phyloP scores from a whole-genome alignment of 2,113 vertebrate species.

The Fregata magnificens region DNA sequence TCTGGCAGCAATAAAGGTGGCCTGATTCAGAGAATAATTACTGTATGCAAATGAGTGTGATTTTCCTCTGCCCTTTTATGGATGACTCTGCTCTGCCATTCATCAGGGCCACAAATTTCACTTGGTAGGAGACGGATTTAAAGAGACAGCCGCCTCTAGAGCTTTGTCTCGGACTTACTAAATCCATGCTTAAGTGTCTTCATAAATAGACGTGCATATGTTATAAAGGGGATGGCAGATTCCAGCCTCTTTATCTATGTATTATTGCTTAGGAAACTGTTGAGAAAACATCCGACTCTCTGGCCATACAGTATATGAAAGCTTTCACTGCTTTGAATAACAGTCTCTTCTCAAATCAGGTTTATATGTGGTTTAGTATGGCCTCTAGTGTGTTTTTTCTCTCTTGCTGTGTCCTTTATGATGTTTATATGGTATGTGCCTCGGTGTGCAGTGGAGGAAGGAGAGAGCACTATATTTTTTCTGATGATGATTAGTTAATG shows the following conservation, averaged over 20 bases:
- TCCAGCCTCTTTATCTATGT: conserved; percentile 50
- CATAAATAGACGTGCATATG: conserved; percentile 61
- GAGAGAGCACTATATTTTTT: not conserved
- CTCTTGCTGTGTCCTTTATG: not conserved
- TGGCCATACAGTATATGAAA: not conserved
- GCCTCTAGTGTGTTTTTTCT: conserved; percentile 42
- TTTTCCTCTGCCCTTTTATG: conserved; percentile 83
- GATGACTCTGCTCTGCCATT: conserved; percentile 81
- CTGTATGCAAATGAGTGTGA: conserved; percentile 84
- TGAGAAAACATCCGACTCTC: not conserved
- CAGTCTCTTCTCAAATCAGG: not conserved
- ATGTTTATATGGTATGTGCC: not conserved
- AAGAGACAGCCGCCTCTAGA: conserved; percentile 76
- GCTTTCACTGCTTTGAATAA: conserved; percentile 47
- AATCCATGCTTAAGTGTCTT: conserved; percentile 69
- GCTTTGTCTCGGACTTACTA: conserved; percentile 71
- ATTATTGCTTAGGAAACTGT: conserved; percentile 48
- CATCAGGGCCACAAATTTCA: conserved; percentile 81
- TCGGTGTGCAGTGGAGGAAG: not conserved
- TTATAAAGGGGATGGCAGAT: conserved; percentile 34
- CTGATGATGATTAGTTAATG: conserved; percentile 41
- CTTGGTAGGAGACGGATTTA: conserved; percentile 78
- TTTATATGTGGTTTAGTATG: not conserved
- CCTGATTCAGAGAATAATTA: conserved; percentile 86
- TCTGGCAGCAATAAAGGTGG: conserved; percentile 84